phyloP scores from a whole-genome alignment of 2,888 invertebrate genomes.

The Diogma glabrata region DNA sequence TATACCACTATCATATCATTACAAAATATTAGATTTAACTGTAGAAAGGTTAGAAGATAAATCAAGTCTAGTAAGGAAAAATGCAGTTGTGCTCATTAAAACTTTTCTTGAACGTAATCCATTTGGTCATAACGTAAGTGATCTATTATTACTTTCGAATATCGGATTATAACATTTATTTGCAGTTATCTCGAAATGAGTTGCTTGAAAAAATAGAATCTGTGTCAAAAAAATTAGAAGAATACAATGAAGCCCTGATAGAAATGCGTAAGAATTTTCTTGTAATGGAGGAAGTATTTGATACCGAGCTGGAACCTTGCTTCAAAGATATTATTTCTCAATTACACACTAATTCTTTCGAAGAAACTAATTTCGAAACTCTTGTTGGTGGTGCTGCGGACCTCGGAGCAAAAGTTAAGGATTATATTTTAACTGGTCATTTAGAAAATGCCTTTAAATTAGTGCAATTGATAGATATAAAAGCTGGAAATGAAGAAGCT shows the following conservation, averaged over 20 bases:
- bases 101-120: conserved; percentile 75
- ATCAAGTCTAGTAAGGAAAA: conserved; percentile 73
- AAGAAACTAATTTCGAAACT: no score
- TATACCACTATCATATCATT: conserved; percentile 61
- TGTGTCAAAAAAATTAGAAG: conserved; percentile 31
- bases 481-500: not conserved
- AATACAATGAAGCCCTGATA: conserved; percentile 42
- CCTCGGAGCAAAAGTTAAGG: conserved; percentile 3
- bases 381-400: not conserved
- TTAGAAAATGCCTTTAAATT: conserved; percentile 27
- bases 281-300: conserved; percentile 34
- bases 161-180: no score
- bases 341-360: no score
- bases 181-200: no score
- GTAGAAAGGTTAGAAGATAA: conserved; percentile 69
- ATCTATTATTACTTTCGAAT: no score
- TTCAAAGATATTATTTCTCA: no score
- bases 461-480: not conserved
- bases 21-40: conserved; percentile 51
- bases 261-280: conserved; percentile 40
- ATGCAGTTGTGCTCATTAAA: conserved; percentile 46
- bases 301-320: conserved; percentile 19
- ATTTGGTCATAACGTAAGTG: conserved; percentile 50
- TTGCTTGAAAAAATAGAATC: conserved; percentile 47
- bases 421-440: conserved; percentile 24